Conservation (phyloP, 2,888 invertebrate species). For the Drosophila atripex region DNA sequence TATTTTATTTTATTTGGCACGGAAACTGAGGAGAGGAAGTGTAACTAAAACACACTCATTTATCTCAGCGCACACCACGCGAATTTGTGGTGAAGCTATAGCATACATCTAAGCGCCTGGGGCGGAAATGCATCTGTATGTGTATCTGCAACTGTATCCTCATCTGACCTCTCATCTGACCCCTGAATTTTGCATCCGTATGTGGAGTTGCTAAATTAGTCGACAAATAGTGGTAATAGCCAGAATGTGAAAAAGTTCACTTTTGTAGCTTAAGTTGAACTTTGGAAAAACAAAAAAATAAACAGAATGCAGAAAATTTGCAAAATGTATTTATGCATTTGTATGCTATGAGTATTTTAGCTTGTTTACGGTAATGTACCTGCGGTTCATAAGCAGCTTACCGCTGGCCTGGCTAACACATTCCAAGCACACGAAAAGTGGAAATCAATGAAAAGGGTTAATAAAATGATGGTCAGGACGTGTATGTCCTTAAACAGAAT, state of each 20-base stretch:
- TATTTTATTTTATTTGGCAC: slow-evolving; percentile 48
- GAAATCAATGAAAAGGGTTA: background rate
- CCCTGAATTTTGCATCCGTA: background rate
- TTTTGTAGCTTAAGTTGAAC: slow-evolving; percentile 32
- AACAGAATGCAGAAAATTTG: background rate
- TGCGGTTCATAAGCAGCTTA: slow-evolving; percentile 28
- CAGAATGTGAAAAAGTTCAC: slow-evolving; percentile 37
- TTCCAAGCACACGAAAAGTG: background rate
- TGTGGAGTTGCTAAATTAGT: slow-evolving; percentile 52
- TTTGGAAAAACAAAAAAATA: slow-evolving; percentile 22
- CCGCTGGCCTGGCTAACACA: slow-evolving; percentile 1
- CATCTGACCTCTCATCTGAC: background rate
- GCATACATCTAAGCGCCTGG: slow-evolving; percentile 47
- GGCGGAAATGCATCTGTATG: background rate
- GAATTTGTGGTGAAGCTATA: slow-evolving; percentile 50
- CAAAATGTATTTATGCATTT: background rate
- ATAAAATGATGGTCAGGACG: background rate
- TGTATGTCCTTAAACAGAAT: background rate
- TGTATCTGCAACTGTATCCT: slow-evolving; percentile 4
- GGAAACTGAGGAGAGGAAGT: slow-evolving; percentile 17
- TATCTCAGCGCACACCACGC: slow-evolving; percentile 44
- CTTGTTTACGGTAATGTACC: slow-evolving; percentile 20
- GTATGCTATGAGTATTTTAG: background rate
- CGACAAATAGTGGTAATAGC: slow-evolving; percentile 49
- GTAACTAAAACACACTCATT: slow-evolving; percentile 55